phyloP scores from a whole-genome alignment of 30 jellyfish, hydroid and myxozoan species.

The Nemopilema nomurai region DNA sequence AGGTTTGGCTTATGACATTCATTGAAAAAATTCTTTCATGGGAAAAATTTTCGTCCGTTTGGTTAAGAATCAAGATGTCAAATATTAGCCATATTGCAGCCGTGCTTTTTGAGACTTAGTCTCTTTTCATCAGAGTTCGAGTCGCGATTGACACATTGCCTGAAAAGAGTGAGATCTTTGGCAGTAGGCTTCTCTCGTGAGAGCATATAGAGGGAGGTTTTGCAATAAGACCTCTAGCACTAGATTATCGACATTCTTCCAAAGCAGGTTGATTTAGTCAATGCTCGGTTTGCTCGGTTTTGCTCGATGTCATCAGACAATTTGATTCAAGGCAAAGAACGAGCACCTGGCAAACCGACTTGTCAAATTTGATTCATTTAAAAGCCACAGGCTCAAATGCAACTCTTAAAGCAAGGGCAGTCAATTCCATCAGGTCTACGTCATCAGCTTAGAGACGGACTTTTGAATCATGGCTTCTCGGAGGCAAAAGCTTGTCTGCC shows the following conservation, averaged over 20 bases:
- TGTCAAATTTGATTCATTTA: neutral
- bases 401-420: neutral
- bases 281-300: neutral
- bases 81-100: neutral
- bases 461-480: neutral
- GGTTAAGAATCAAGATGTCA: neutral
- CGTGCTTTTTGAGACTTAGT: neutral
- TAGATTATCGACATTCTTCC: neutral
- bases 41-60: neutral
- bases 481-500: no score
- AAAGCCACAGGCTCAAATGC: neutral
- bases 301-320: neutral
- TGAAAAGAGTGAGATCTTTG: neutral
- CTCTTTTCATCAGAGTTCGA: neutral
- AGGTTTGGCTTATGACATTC: neutral
- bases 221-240: neutral
- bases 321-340: neutral
- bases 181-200: neutral
- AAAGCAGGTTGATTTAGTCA: neutral
- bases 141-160: neutral
- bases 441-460: neutral
- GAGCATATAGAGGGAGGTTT: no score
- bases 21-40: neutral
- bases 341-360: neutral
- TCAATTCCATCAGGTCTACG: neutral